Evolutionary conservation across 2,113 vertebrate species (phyloP), one percentile per base, ranked within the genome.

Genomic region (Leptobrachium leishanense): DNA sequence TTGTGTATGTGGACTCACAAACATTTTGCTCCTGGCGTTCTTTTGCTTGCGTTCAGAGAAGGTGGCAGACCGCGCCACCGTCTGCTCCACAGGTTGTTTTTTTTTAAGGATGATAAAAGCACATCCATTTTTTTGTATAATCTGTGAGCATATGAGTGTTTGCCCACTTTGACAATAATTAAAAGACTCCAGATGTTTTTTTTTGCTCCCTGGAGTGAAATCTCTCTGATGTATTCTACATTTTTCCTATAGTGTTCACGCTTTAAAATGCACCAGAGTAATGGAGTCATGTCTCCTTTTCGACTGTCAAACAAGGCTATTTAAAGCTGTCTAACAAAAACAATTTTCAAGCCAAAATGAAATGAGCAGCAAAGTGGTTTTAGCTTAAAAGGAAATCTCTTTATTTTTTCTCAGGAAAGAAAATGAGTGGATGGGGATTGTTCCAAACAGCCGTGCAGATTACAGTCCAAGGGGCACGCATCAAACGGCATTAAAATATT

Each of bases 381-480:
- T 20, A 64, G 31, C 62, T 64, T 31, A 64, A 64, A 64, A 64
- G 62, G n/a, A 64, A 64, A 64, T 64, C 6, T 64, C 20, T 31
- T 31, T 31, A 39, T 64, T 31, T 64, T 64, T 10, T 39, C 62
- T 39, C n/a, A 13, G 59, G 13, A n/a, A 12, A 64, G 20, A 64
- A 13, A 39, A 64, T 31, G 62, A 39, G 15, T 64, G 5, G n/a
- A 31, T 31, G 31, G 62, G 62, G 62, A 59, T 11, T 44, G 11
- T 66, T 67, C 13, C 62, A 67, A 15, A 75, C 54, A 67, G 15
- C 50, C 46, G 20, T 66, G 10, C 43, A 5, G 9, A 54, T 67
- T 65, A 15, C 12, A 42, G 74, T 55, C 54, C 74, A 44, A 76
- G 64, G 64, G 40, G 67, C 74, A 75, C 67, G 64, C 74, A 39